Evolutionary conservation across 1,140 invertebrate genomes (phyloP), one percentile per base, ranked within the genome.

Genomic region (Drosophila gunungcola): DNA sequence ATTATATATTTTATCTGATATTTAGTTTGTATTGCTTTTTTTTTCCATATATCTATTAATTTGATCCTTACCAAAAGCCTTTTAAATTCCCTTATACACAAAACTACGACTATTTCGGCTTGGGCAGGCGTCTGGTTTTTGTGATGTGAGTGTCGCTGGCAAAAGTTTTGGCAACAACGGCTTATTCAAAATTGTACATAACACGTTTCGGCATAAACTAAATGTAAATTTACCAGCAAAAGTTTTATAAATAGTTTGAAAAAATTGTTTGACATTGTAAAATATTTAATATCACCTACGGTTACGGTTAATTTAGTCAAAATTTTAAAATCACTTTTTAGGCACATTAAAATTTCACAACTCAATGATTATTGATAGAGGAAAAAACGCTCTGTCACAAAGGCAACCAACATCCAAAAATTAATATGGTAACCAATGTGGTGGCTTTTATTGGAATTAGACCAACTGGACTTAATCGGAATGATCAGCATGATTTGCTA

Each of bases 381-480:
- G 25, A 65, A 34, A 25, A 36, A 36, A 83, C 76, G 58, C 72
- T 82, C 78, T 54, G 84, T 55, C 70, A 86, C 55, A 80, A 58
- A 67, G 57, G 62, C 61, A 70, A 73, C 57, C 51, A 82, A 65
- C 56, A 76, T 74, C 60, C 75, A 68, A 63, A 88, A 83, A 76
- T 63, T 73, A 57, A 73, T 74, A 70, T 64, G 73, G 52, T 83
- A 80, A 48, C 73, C 73, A 73, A 74, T 73, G 68, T 56, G 73
- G 56, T 67, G 67, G 88, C 88, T 91, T 91, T 91, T 91, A 91
- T 91, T 91, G 88, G 88, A 91, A 91, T 91, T 70, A 78, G 52
- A 72, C 62, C 63, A 89, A 69, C 54, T 21, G 51, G 21, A 70
- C 27, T 70, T 69, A 64, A 69, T 67, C 63, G 27, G 38, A 67